Percentiles rank a stretch among this genome's conserved stretches.
phyloP scores from a whole-genome alignment of 2,797 vertebrate species.

The Chloroceryle amazona region DNA sequence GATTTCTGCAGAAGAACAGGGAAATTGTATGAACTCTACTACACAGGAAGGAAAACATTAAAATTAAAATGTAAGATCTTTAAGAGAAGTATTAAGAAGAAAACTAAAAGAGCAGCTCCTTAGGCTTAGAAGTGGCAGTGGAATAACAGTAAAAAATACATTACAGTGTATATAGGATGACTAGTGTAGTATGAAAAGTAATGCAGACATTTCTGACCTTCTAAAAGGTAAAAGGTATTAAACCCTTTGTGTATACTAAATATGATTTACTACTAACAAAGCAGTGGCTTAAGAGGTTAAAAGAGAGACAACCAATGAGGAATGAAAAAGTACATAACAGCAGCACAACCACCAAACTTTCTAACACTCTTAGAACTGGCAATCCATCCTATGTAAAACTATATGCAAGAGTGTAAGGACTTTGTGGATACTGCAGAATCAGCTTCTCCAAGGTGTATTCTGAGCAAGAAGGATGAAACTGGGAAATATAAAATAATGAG shows the following conservation, averaged over 20 bases:
- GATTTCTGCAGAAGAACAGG: background rate
- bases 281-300: background rate
- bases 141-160: background rate
- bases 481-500: background rate
- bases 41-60: background rate
- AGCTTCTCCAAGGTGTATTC: background rate
- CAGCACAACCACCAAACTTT: background rate
- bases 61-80: background rate
- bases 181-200: background rate
- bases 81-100: background rate
- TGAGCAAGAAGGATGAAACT: background rate
- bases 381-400: background rate
- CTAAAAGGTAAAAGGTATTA: background rate
- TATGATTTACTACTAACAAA: background rate
- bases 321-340: background rate
- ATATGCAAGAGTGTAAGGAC: background rate
- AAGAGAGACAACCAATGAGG: background rate
- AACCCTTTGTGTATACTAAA: background rate
- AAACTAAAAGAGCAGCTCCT: background rate
- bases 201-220: background rate
- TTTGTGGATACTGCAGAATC: background rate
- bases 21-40: background rate
- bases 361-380: background rate
- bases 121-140: background rate
- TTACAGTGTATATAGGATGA: background rate